Evolutionary conservation across 2,797 vertebrate genomes (phyloP).

Genomic region (Erethizon dorsatum): DNA sequence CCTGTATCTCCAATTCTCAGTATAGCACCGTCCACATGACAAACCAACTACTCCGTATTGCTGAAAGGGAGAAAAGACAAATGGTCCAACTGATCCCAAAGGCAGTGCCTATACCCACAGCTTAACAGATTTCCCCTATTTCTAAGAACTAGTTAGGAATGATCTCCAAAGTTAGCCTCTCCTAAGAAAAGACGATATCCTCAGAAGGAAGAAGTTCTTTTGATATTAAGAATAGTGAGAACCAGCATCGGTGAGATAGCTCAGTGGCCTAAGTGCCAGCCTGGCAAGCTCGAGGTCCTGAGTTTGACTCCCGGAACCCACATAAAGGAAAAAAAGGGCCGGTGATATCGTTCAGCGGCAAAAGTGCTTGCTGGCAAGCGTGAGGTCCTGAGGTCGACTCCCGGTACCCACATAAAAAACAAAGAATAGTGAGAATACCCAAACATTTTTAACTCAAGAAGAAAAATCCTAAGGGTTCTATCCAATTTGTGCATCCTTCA

Average conservation of each 20-base stretch:
- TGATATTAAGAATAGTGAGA: not conserved
- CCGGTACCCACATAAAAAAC: no score
- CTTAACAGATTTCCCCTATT: not conserved
- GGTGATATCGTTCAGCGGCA: no score
- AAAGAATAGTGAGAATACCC: not conserved
- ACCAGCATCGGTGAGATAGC: no score
- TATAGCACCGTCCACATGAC: not conserved
- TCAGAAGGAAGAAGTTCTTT: not conserved
- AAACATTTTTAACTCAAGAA: not conserved
- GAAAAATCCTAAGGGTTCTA: not conserved
- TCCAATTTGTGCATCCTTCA: not conserved
- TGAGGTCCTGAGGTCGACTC: no score
- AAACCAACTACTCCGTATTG: not conserved
- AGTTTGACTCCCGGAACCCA: no score
- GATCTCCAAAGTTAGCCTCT: not conserved
- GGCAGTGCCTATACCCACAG: not conserved
- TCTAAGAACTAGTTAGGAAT: not conserved
- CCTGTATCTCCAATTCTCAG: not conserved
- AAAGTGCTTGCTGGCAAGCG: no score
- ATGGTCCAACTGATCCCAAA: not conserved
- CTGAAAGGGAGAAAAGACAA: conserved; percentile 17
- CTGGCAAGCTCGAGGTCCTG: no score
- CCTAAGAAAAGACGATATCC: not conserved
- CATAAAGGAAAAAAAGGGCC: no score
- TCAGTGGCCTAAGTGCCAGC: no score